A percentile compares a stretch with the other conserved stretches of the same genome.
Conservation (phyloP, 2,113 vertebrate species). For the Pipa parva region DNA sequence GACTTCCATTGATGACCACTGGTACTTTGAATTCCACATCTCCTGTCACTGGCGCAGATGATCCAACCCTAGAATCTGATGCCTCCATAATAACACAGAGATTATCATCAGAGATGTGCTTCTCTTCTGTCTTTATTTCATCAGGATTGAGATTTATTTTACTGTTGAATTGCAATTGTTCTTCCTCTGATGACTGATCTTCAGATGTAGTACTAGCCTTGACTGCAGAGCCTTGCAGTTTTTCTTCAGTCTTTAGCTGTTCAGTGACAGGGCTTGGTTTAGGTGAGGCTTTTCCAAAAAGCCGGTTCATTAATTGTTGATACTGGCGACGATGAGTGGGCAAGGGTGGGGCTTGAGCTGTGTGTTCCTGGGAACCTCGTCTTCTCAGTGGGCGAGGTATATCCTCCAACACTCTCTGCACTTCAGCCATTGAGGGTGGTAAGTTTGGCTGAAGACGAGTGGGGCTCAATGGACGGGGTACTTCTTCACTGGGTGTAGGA, state of each 20-base stretch:
- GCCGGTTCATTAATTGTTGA: conserved; percentile 76
- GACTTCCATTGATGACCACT: not conserved
- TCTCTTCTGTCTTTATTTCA: conserved; percentile 12
- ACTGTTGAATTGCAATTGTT: not conserved
- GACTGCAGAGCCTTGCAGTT: conserved; percentile 42
- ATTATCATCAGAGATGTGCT: not conserved
- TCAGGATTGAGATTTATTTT: conserved; percentile 8
- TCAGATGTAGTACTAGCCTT: not conserved
- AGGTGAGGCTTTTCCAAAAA: conserved; percentile 60
- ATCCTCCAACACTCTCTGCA: conserved; percentile 74
- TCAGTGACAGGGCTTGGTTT: conserved; percentile 6
- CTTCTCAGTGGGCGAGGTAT: conserved; percentile 83
- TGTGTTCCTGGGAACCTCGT: conserved; percentile 71
- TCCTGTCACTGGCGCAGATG: not conserved
- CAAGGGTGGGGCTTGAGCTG: conserved; percentile 47
- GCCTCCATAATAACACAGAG: conserved; percentile 11
- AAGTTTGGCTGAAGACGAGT: conserved; percentile 80
- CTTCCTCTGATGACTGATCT: not conserved
- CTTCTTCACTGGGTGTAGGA: conserved; percentile 23
- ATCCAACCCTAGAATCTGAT: conserved; percentile 13
- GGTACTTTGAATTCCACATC: conserved; percentile 14
- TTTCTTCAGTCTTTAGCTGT: conserved; percentile 29
- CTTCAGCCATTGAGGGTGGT: conserved; percentile 69
- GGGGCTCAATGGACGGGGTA: conserved; percentile 78
- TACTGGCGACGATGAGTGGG: conserved; percentile 73